phyloP scores from a whole-genome alignment of 2,888 invertebrate genomes.

The Drosophila planitibia region DNA sequence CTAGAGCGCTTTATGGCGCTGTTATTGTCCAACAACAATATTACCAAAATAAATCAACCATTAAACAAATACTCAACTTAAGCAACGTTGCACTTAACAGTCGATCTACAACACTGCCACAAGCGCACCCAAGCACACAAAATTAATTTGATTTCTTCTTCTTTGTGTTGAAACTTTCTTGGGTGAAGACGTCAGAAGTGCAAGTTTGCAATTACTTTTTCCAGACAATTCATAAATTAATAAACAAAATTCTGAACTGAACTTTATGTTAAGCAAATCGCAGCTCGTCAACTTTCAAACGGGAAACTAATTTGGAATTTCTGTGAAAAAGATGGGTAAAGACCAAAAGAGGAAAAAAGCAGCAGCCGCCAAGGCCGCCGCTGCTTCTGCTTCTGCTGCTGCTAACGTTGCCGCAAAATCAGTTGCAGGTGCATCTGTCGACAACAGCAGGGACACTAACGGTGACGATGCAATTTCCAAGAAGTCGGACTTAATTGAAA shows the following conservation, averaged over 20 bases:
- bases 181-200: background rate
- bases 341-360: conserved; percentile 49
- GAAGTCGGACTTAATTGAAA: background rate
- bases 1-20: background rate
- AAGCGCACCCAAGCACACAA: conserved; percentile 30
- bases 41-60: background rate
- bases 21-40: background rate
- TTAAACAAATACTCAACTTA: background rate
- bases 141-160: background rate
- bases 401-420: background rate
- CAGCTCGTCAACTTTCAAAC: conserved; percentile 21
- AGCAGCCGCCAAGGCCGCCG: background rate
- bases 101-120: background rate
- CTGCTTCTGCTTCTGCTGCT: too few relatives aligned
- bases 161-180: background rate
- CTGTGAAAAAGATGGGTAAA: conserved; percentile 45
- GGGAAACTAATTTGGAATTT: conserved; percentile 12
- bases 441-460: background rate
- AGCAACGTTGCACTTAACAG: background rate
- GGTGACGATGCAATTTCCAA: background rate
- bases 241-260: conserved; percentile 3
- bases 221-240: background rate
- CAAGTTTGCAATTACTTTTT: conserved; percentile 9
- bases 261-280: conserved; percentile 26
- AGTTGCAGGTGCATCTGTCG: background rate